Evolutionary conservation across 2,113 vertebrate genomes (phyloP).

Genomic region (Pomatostomus ruficeps): DNA sequence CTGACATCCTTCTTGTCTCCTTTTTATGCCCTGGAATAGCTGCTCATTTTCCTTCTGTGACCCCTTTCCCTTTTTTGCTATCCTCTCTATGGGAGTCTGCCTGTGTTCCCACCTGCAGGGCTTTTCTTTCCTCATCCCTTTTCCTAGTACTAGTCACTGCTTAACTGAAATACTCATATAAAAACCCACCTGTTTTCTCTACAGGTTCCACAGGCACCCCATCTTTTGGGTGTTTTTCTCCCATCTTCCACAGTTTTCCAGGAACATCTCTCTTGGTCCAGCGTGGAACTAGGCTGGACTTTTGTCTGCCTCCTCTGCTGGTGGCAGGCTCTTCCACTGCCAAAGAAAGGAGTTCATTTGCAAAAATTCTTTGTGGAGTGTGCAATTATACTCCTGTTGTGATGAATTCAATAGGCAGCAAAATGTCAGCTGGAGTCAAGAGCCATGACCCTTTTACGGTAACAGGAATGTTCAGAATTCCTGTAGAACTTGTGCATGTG

Average conservation of each 20-base stretch:
- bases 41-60: not conserved
- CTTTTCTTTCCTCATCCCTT: not conserved
- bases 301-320: not conserved
- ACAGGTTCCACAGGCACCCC: not conserved
- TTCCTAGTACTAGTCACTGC: not conserved
- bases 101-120: not conserved
- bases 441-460: not conserved
- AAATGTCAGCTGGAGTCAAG: not conserved
- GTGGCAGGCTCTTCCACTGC: not conserved
- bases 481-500: not conserved
- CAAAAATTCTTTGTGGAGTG: not conserved
- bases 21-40: not conserved
- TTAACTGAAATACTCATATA: not conserved
- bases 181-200: not conserved
- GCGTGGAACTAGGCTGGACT: not conserved
- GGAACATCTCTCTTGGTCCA: not conserved
- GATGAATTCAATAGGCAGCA: not conserved
- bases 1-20: not conserved
- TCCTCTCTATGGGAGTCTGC: not conserved
- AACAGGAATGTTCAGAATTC: not conserved
- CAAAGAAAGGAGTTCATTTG: not conserved
- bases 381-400: not conserved
- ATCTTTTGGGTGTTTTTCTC: not conserved
- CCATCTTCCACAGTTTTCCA: not conserved
- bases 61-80: not conserved